These are phyloP conservation scores for Fulmarus glacialis DNA, from an alignment of 2,113 vertebrate species.

Conservation along the genomic window DNA sequence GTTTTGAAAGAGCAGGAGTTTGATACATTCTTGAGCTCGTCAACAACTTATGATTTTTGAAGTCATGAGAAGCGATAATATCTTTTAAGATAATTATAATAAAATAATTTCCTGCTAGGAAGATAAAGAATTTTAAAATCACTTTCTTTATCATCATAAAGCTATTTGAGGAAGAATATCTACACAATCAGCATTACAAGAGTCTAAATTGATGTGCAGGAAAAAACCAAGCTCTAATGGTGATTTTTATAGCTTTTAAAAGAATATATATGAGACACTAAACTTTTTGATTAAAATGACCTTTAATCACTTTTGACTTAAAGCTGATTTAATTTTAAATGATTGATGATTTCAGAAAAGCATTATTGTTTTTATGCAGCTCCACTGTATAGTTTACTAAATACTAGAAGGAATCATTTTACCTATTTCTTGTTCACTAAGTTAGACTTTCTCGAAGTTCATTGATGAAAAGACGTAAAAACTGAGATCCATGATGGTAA, in stretches of 20 bases:
- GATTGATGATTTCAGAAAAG: background rate
- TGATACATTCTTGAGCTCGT: background rate
- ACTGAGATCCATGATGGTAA: background rate
- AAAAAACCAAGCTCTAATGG: background rate
- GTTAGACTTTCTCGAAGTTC: background rate
- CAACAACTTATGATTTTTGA: background rate
- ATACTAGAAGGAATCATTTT: background rate
- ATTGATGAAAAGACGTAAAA: background rate
- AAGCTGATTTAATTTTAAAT: background rate
- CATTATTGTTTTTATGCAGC: background rate
- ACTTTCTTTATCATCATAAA: background rate
- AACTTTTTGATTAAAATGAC: background rate
- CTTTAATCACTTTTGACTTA: background rate
- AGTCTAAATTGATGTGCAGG: background rate
- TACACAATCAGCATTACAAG: background rate
- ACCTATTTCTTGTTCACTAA: background rate
- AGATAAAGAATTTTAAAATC: background rate
- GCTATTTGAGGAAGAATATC: background rate
- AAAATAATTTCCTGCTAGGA: background rate
- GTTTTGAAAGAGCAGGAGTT: background rate
- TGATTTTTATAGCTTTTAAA: background rate
- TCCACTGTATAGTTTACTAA: background rate
- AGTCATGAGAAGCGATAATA: background rate
- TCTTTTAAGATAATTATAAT: background rate
- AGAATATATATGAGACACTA: background rate